Percentiles rank a stretch among this genome's conserved stretches.
Evolutionary conservation across 2,888 invertebrate genomes (phyloP).

Genomic region (Drosophila tanythrix): DNA sequence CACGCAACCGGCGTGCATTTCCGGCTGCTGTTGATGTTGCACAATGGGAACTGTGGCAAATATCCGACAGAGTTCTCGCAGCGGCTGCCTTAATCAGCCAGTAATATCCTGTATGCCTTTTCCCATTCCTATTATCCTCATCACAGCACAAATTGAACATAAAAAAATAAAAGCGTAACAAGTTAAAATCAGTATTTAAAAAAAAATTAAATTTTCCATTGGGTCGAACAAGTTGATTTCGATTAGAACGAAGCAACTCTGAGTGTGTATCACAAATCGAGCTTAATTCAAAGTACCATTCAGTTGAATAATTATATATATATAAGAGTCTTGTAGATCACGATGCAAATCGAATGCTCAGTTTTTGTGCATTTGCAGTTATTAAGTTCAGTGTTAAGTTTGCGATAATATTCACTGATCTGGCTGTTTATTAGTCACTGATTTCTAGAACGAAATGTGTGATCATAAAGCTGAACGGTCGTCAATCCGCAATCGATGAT

Average conservation of each 20-base stretch:
- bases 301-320: neutral
- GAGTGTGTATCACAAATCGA: neutral
- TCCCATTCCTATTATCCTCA: neutral
- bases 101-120: constrained; percentile 23
- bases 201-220: neutral
- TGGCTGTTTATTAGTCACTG: neutral
- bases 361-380: constrained; percentile 9
- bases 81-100: constrained; percentile 54
- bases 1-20: constrained; percentile 39
- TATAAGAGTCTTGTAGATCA: constrained; percentile 12
- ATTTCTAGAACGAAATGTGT: constrained; percentile 11
- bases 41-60: constrained; percentile 23
- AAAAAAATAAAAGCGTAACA: neutral
- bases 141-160: neutral
- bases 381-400: neutral
- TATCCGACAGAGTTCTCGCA: constrained; percentile 9
- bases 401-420: neutral
- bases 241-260: neutral
- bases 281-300: neutral
- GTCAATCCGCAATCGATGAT: constrained; percentile 7
- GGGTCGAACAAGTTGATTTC: neutral
- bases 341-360: constrained; percentile 23
- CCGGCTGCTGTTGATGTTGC: constrained; percentile 15
- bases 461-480: constrained; percentile 22
- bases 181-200: neutral